Conservation (phyloP, 1,140 invertebrate species). For the Copidosoma floridanum region DNA sequence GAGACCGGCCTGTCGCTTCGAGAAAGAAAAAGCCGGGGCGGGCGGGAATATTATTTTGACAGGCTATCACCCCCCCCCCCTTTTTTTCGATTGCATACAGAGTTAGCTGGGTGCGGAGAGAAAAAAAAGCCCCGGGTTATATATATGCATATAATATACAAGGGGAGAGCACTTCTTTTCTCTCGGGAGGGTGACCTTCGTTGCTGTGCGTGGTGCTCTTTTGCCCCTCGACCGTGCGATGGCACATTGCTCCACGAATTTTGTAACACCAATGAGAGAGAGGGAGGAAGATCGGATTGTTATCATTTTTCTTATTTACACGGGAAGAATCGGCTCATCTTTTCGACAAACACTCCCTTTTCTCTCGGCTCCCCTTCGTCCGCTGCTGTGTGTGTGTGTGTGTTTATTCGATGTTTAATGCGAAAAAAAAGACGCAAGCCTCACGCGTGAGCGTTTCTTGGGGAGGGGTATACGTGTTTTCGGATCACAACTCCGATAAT, state of each 20-base stretch:
- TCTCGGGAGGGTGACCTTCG: neutral
- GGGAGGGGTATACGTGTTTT: no score
- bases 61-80: neutral
- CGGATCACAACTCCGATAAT: no score
- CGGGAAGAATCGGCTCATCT: neutral
- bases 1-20: neutral
- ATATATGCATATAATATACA: no score
- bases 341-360: neutral
- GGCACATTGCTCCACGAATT: constrained; percentile 15
- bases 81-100: no score
- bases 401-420: no score
- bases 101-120: no score
- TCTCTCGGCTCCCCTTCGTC: neutral
- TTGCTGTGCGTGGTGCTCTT: neutral
- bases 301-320: constrained; percentile 13
- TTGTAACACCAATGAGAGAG: no score
- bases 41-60: constrained; percentile 17
- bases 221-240: neutral
- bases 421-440: no score
- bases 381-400: no score
- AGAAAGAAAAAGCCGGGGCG: neutral
- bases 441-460: no score
- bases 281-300: constrained; percentile 23
- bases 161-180: no score
- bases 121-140: no score